Percentiles rank a stretch among this genome's conserved stretches.
phyloP scores from a whole-genome alignment of 1,140 invertebrate species.

The Polypedilum pembai region DNA sequence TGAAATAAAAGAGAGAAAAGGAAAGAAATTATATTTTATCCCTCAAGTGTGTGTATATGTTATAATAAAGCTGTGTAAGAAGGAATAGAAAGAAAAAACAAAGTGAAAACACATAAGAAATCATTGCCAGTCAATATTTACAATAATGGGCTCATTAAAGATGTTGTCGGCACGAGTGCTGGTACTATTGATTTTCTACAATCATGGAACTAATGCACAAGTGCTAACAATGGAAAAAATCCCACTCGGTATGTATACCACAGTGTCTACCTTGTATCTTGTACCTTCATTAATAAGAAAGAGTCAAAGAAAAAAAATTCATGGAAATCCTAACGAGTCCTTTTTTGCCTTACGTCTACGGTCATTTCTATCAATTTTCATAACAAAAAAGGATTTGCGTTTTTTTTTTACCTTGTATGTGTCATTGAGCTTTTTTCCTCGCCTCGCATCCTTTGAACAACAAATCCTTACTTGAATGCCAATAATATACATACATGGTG shows the following conservation, averaged over 20 bases:
- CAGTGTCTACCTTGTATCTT: neutral
- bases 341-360: slow-evolving; percentile 4
- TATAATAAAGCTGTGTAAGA: neutral
- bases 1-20: too few relatives aligned
- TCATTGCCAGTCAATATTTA: slow-evolving; percentile 3
- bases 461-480: too few relatives aligned
- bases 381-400: neutral
- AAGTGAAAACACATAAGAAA: neutral
- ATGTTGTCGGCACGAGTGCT: neutral
- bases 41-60: neutral
- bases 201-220: neutral
- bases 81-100: neutral
- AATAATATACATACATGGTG: neutral
- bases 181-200: neutral
- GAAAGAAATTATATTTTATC: too few relatives aligned
- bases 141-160: slow-evolving; percentile 5
- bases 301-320: neutral
- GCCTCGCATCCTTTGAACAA: too few relatives aligned
- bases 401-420: neutral
- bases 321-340: neutral
- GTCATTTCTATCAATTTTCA: neutral
- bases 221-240: slow-evolving; percentile 4
- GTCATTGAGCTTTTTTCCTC: neutral
- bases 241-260: neutral
- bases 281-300: slow-evolving; percentile 3